Evolutionary conservation across 2,888 invertebrate genomes (phyloP), one percentile per base, ranked within the genome.

Genomic region (Teleiodes luculella): DNA sequence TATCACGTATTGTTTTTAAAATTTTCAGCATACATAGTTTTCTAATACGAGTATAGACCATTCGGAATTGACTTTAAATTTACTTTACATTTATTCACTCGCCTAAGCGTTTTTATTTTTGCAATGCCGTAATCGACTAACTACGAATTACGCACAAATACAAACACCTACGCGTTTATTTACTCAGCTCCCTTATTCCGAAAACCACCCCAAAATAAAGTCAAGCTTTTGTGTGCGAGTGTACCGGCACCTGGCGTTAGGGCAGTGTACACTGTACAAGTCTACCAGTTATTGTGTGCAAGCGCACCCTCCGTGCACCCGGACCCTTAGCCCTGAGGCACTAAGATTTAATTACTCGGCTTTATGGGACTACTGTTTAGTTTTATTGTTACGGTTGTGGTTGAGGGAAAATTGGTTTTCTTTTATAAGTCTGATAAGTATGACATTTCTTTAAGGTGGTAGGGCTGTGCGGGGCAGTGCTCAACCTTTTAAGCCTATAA

Each of bases 341-440:
- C 70, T 73, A 81, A 83, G 82, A 83, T 83, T 83, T 83, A 83
- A 83, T 83, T 83, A 83, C 80, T 59, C 62, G 60, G 71, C 73
- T 76, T 74, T 75, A 76, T 75, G 58, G 61, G 63, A 58, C 51
- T 47, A 68, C 80, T 71, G 71, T 74, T 72, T 75, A 63, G 55
- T 73, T 75, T 76, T 77, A 76, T 75, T 75, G 70, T 67, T 65
- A 16, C 47, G 33, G 8, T 33, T 33, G 33, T 8, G n/a, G n/a
- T n/a, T 33, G 33, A 33, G 33, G n/a, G 3, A 33, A 33, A 33
- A 4, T 24, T 4, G 24, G 24, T 4, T 3, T n/a, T n/a, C n/a
- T n/a, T n/a, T n/a, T n/a, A n/a, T n/a, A n/a, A n/a, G n/a, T n/a
- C n/a, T n/a, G n/a, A n/a, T n/a, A n/a, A n/a, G n/a, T n/a, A n/a